Evolutionary conservation across 2,113 vertebrate species (phyloP).

Genomic region (Acrocephalus kingi): DNA sequence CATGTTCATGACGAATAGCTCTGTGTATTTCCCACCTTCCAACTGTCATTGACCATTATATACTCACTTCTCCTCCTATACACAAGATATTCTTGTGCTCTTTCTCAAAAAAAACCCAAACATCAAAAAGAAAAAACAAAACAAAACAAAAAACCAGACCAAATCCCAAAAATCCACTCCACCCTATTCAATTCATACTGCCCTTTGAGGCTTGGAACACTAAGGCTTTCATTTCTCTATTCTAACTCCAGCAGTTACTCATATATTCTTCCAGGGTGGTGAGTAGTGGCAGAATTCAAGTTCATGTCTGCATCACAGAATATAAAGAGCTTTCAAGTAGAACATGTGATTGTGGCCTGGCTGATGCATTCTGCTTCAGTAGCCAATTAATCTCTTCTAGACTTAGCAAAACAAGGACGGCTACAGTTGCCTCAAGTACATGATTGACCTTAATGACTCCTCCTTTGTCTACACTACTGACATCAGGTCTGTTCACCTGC

Average conservation of each 20-base stretch:
- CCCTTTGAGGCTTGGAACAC: neutral
- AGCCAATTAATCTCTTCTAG: neutral
- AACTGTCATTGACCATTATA: neutral
- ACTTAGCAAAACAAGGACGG: neutral
- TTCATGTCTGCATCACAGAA: neutral
- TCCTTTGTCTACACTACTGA: neutral
- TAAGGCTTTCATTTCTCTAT: neutral
- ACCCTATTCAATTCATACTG: neutral
- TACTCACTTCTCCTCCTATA: neutral
- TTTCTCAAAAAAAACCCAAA: neutral
- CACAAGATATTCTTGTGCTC: neutral
- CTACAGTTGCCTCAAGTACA: neutral
- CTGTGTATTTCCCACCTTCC: neutral
- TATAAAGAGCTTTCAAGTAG: neutral
- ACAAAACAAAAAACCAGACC: neutral
- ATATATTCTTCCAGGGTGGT: neutral
- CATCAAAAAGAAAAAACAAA: neutral
- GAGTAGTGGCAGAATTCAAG: neutral
- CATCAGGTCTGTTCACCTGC: neutral
- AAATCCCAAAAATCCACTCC: neutral
- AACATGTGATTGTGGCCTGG: neutral
- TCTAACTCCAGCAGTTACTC: neutral
- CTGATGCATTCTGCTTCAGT: neutral
- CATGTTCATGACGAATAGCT: neutral
- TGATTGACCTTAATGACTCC: neutral